A percentile compares a stretch with the other conserved stretches of the same genome.
Conservation (phyloP, 1,140 invertebrate species). For the Tetramorium parvispinum region DNA sequence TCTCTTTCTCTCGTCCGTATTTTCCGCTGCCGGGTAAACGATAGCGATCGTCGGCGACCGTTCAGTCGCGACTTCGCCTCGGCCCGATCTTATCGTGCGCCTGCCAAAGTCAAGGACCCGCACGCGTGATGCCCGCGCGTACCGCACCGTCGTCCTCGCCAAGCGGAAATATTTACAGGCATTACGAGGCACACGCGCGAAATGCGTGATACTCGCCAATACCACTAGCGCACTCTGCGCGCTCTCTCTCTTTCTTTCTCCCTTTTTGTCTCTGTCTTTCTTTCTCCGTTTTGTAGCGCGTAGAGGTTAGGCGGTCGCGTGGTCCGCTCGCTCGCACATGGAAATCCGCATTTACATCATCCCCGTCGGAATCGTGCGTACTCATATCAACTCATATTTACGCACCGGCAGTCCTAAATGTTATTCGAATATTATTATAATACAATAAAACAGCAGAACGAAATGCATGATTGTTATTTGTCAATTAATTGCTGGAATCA, state of each 20-base stretch:
- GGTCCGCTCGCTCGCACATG: not conserved
- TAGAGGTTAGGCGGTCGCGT: constrained; percentile 40
- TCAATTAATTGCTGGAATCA: too few species aligned
- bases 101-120: constrained; percentile 16
- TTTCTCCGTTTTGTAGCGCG: not conserved
- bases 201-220: constrained; percentile 15
- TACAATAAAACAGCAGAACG: too few species aligned
- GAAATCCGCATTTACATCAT: constrained; percentile 23
- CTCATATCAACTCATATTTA: too few species aligned
- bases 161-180: constrained; percentile 62
- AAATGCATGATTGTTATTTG: too few species aligned
- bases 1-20: not conserved
- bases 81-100: not conserved
- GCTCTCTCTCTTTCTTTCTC: not conserved
- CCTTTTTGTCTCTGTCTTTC: not conserved
- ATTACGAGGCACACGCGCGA: constrained; percentile 45
- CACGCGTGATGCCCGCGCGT: not conserved
- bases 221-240: constrained; percentile 64
- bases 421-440: too few species aligned
- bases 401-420: too few species aligned
- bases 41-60: not conserved
- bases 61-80: not conserved
- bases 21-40: constrained; percentile 1
- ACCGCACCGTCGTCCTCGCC: not conserved
- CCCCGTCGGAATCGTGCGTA: not conserved